Evolutionary conservation across 2,888 invertebrate genomes (phyloP).

Genomic region (Nomada fucata): DNA sequence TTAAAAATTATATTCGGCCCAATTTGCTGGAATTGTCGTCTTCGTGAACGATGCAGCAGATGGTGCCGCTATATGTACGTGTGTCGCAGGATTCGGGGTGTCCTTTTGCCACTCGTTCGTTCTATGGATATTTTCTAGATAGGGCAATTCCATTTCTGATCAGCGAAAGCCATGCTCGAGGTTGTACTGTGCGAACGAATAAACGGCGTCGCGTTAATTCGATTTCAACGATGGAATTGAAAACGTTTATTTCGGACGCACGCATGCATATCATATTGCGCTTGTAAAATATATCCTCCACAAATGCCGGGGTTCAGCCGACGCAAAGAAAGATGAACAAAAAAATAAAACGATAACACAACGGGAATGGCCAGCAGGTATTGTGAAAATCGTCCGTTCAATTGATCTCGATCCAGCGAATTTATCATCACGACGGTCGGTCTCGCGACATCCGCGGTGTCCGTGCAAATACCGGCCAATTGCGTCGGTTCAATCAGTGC

Average conservation of each 20-base stretch:
- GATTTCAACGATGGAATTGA: neutral
- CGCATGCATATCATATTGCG: too few species aligned
- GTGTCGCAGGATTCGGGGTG: slow-evolving; percentile 35
- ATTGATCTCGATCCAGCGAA: slow-evolving; percentile 36
- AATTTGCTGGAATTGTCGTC: slow-evolving; percentile 67
- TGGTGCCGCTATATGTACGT: slow-evolving; percentile 18
- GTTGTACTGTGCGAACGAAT: slow-evolving; percentile 42
- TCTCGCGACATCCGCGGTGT: slow-evolving; percentile 30
- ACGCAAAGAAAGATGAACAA: too few species aligned
- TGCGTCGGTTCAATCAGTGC: slow-evolving; percentile 21
- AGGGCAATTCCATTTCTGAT: slow-evolving; percentile 25
- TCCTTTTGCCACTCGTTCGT: neutral
- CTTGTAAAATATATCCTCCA: too few species aligned
- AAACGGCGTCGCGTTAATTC: slow-evolving; percentile 37
- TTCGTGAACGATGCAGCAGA: slow-evolving; percentile 37
- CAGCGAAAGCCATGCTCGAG: slow-evolving; percentile 21
- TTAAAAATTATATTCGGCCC: slow-evolving; percentile 71
- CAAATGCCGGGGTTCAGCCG: too few species aligned
- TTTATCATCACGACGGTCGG: slow-evolving; percentile 35
- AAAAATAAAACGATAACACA: neutral
- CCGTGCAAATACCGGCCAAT: slow-evolving; percentile 44
- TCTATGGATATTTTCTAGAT: slow-evolving; percentile 27
- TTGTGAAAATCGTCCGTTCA: slow-evolving; percentile 29
- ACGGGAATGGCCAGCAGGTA: neutral
- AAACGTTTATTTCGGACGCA: too few species aligned